These are phyloP conservation scores for Ormyrus labotus DNA, from an alignment of 2,888 invertebrate genomes.

Conservation along the genomic window DNA sequence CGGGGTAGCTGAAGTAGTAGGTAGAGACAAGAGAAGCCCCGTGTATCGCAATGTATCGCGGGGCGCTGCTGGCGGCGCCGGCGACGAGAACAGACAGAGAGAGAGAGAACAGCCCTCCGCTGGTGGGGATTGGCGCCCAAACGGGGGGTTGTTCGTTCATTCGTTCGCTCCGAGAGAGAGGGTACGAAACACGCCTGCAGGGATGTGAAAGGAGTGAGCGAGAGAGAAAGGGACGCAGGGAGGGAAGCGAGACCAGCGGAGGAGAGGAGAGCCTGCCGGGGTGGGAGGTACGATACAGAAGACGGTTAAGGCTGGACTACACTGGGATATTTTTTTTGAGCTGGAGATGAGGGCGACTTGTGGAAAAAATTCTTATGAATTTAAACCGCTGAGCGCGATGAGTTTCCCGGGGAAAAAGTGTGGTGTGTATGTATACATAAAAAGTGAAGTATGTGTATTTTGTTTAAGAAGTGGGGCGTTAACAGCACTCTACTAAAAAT, in stretches of 20 bases:
- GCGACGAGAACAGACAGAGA: background rate
- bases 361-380: too few species aligned
- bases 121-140: constrained; percentile 32
- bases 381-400: too few species aligned
- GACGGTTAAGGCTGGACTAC: constrained; percentile 48
- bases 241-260: background rate
- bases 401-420: too few species aligned
- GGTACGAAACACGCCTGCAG: constrained; percentile 32
- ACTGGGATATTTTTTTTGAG: constrained; percentile 36
- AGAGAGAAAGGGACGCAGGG: constrained; percentile 25
- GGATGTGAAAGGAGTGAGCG: constrained; percentile 38
- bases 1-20: constrained; percentile 64
- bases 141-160: constrained; percentile 60
- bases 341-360: background rate
- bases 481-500: too few species aligned
- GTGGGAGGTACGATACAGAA: constrained; percentile 46
- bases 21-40: constrained; percentile 69
- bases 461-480: too few species aligned
- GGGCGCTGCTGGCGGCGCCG: constrained; percentile 17
- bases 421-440: too few species aligned
- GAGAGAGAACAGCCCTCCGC: constrained; percentile 9
- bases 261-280: constrained; percentile 46
- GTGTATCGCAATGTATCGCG: constrained; percentile 59
- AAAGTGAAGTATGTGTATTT: too few species aligned
- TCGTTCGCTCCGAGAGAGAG: constrained; percentile 61